Percentiles rank a stretch among this genome's conserved stretches.
These are phyloP conservation scores for Dryoscopus gambensis DNA, from an alignment of 2,113 vertebrate species.

Conservation along the genomic window DNA sequence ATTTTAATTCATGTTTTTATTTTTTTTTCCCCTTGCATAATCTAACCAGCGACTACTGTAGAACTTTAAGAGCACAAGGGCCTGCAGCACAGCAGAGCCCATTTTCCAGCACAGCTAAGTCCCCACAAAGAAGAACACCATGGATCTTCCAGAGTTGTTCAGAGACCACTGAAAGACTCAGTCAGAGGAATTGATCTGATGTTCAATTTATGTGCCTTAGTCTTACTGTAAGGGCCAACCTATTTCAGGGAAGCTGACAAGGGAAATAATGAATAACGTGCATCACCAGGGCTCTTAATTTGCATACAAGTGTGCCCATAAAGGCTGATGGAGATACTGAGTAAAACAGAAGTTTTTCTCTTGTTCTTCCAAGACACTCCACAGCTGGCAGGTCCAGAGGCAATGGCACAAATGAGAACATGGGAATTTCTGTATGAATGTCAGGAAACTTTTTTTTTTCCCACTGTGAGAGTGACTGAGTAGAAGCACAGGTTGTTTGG, in stretches of 20 bases:
- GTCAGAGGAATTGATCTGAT: background rate
- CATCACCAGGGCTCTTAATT: background rate
- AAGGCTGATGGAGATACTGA: background rate
- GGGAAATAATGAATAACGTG: background rate
- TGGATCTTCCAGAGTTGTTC: background rate
- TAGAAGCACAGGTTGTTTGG: background rate
- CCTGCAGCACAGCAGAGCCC: background rate
- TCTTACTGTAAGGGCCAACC: background rate
- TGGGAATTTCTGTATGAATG: background rate
- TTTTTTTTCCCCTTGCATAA: background rate
- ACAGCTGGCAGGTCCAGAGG: background rate
- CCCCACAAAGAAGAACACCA: background rate
- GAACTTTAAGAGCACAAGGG: background rate
- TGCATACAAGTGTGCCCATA: background rate
- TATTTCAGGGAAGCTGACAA: background rate
- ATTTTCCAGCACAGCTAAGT: background rate
- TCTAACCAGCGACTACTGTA: background rate
- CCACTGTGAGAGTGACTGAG: background rate
- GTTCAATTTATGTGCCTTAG: background rate
- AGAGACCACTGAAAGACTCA: background rate
- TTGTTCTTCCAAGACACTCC: background rate
- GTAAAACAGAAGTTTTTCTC: background rate
- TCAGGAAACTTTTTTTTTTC: background rate
- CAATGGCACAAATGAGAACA: background rate
- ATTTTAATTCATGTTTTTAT: background rate